Conservation (phyloP, 2,797 vertebrate species). For the Sebastes aleutianus region DNA sequence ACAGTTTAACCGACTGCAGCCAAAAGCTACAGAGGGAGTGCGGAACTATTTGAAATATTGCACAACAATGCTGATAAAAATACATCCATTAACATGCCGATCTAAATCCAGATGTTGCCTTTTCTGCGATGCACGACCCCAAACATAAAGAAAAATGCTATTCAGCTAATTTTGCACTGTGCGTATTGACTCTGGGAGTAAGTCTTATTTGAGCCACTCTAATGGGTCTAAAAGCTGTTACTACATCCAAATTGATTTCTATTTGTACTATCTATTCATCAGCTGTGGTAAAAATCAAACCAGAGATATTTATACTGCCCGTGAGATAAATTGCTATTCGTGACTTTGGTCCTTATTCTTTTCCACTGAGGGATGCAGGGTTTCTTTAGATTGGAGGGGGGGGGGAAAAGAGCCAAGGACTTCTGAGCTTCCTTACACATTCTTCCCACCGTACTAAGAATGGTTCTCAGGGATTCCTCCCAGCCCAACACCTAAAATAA, state of each 20-base stretch:
- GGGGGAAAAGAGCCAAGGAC: slow-evolving; percentile 26
- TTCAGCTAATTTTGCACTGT: slow-evolving; percentile 6
- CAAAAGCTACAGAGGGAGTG: slow-evolving; percentile 4
- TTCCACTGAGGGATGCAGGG: slow-evolving; percentile 44
- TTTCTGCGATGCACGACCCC: not conserved
- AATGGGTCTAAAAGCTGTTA: slow-evolving; percentile 46
- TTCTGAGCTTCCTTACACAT: slow-evolving; percentile 50
- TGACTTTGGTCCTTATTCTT: slow-evolving; percentile 56
- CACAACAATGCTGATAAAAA: slow-evolving; percentile 13
- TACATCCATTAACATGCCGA: slow-evolving; percentile 3
- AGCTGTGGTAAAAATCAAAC: slow-evolving; percentile 57
- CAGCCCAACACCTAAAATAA: slow-evolving; percentile 71
- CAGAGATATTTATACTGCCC: slow-evolving; percentile 50
- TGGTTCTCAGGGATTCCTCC: slow-evolving; percentile 61
- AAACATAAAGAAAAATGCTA: slow-evolving; percentile 31
- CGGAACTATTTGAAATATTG: slow-evolving; percentile 9
- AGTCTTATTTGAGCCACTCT: slow-evolving; percentile 26
- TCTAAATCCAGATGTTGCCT: slow-evolving; percentile 14
- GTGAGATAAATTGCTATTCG: slow-evolving; percentile 57
- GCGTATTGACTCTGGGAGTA: slow-evolving; percentile 7
- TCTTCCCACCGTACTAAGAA: slow-evolving; percentile 67
- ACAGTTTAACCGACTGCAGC: slow-evolving; percentile 3
- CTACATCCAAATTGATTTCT: slow-evolving; percentile 2
- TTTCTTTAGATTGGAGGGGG: slow-evolving; percentile 39
- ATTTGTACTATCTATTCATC: slow-evolving; percentile 57